Evolutionary conservation across 2,113 vertebrate genomes (phyloP).

Genomic region (Caranx melampygus): DNA sequence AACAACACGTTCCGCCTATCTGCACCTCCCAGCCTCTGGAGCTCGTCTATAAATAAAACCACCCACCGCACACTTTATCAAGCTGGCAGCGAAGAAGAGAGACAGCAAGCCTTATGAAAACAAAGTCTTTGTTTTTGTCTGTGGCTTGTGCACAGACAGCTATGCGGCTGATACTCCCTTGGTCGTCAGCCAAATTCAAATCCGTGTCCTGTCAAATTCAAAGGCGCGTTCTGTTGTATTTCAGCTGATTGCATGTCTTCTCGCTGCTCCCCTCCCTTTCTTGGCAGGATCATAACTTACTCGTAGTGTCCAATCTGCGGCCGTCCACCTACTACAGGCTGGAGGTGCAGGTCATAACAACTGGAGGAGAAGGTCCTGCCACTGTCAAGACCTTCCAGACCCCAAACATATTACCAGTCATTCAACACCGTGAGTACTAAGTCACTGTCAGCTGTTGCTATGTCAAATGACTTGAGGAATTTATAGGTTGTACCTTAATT

Average conservation of each 20-base stretch:
- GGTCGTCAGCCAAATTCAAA: conserved; percentile 43
- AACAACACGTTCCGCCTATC: conserved; percentile 79
- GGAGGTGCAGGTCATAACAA: conserved; percentile 92
- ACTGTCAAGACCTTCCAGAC: conserved; percentile 91
- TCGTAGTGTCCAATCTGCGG: conserved; percentile 90
- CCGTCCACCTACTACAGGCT: conserved; percentile 91
- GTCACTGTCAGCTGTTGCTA: neutral
- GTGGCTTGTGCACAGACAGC: conserved; percentile 52
- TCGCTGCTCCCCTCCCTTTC: conserved; percentile 14
- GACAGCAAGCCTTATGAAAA: conserved; percentile 68
- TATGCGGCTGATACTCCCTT: conserved; percentile 28
- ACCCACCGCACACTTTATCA: conserved; percentile 71
- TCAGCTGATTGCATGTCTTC: conserved; percentile 61
- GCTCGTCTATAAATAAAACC: conserved; percentile 81
- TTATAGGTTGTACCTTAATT: neutral
- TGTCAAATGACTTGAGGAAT: neutral
- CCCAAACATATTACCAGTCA: conserved; percentile 81
- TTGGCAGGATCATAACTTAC: conserved; percentile 87
- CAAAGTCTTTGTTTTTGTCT: conserved; percentile 76
- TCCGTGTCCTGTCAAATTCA: conserved; percentile 47
- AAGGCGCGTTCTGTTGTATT: conserved; percentile 40
- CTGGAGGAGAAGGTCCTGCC: conserved; percentile 91
- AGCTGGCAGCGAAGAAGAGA: conserved; percentile 63
- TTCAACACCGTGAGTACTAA: conserved; percentile 86
- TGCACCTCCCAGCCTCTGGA: conserved; percentile 77